Conservation (phyloP, 2,797 vertebrate genomes). For the Aplochiton taeniatus region DNA sequence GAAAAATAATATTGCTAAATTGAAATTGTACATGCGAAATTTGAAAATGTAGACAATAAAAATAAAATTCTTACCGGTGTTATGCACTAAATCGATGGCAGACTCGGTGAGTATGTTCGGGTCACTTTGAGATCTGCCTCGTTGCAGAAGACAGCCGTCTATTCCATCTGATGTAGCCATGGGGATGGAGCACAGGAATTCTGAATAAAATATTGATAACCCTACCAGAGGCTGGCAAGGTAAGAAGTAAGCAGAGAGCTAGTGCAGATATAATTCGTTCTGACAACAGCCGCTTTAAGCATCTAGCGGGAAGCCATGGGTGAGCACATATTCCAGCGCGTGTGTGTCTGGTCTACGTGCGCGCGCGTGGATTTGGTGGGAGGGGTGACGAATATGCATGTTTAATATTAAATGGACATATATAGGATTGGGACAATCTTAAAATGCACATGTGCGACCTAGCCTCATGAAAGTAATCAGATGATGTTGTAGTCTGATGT, state of each 20-base stretch:
- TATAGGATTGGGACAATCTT: too few species aligned
- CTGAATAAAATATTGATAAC: conserved; percentile 72
- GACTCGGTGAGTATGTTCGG: conserved; percentile 93
- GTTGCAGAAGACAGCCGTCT: conserved; percentile 87
- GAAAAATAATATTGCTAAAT: conserved; percentile 37
- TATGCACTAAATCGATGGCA: conserved; percentile 80
- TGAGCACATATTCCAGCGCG: conserved; percentile 58
- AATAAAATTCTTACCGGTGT: conserved; percentile 80
- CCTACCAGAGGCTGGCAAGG: conserved; percentile 78
- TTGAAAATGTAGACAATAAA: conserved; percentile 39
- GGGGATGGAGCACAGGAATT: conserved; percentile 71
- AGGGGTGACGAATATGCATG: conserved; percentile 60
- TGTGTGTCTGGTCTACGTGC: conserved; percentile 33
- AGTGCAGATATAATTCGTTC: conserved; percentile 71
- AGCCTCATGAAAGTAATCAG: too few species aligned
- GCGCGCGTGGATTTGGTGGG: conserved; percentile 51
- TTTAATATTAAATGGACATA: conserved; percentile 28
- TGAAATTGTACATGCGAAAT: background rate
- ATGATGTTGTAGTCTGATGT: too few species aligned
- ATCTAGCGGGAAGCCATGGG: conserved; percentile 75
- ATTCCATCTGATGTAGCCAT: conserved; percentile 94
- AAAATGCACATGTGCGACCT: too few species aligned
- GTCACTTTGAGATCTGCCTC: conserved; percentile 98
- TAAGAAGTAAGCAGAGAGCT: conserved; percentile 70
- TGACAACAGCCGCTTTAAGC: conserved; percentile 77